Conservation (phyloP, 2,888 invertebrate genomes). For the Anorthoa munda region DNA sequence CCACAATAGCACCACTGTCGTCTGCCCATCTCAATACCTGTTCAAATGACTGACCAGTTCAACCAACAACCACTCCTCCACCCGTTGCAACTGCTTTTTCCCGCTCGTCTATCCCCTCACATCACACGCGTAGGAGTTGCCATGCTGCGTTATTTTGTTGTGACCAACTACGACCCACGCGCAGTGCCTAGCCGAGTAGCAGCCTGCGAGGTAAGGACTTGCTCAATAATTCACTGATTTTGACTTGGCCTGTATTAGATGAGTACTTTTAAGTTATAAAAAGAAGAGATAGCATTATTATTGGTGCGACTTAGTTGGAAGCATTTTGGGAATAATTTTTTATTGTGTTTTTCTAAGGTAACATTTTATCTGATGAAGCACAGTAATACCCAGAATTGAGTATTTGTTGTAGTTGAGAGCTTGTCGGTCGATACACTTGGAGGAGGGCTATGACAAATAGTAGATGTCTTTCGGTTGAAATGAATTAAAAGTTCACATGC, state of each 20-base stretch:
- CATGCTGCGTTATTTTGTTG: slow-evolving; percentile 46
- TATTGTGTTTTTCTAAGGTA: background rate
- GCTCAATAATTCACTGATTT: slow-evolving; percentile 42
- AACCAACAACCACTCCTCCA: background rate
- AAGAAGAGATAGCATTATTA: background rate
- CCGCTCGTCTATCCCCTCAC: slow-evolving; percentile 3
- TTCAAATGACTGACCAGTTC: background rate
- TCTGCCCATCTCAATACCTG: background rate
- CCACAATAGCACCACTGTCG: too few species aligned
- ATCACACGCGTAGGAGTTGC: slow-evolving; percentile 26
- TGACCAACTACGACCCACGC: background rate
- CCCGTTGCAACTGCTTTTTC: slow-evolving; percentile 19
- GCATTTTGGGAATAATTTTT: background rate
- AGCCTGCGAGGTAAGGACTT: too few species aligned
- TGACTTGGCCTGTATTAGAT: background rate
- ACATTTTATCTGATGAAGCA: background rate
- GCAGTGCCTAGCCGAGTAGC: background rate
- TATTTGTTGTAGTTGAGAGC: too few species aligned
- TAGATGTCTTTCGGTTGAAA: too few species aligned
- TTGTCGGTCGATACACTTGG: too few species aligned
- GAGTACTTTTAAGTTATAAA: slow-evolving; percentile 12
- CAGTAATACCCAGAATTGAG: too few species aligned
- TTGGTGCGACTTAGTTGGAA: background rate
- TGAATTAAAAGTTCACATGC: too few species aligned
- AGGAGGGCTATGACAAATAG: too few species aligned